A percentile compares a stretch with the other conserved stretches of the same genome.
phyloP scores from a whole-genome alignment of 2,888 invertebrate genomes.

The Platerodrilus igneus region DNA sequence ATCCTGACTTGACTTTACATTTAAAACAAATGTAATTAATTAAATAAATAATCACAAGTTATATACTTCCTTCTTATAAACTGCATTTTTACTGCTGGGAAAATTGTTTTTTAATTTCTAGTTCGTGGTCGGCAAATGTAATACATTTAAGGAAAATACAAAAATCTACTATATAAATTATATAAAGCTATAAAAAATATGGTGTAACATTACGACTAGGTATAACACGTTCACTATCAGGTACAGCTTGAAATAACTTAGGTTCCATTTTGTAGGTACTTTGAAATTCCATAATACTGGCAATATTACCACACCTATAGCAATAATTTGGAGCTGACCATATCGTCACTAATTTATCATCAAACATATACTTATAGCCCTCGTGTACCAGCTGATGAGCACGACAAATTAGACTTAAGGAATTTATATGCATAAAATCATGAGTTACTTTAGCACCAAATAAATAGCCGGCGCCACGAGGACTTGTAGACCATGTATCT shows the following conservation, averaged over 20 bases:
- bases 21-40: too few relatives aligned
- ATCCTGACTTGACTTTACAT: too few relatives aligned
- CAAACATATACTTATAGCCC: constrained; percentile 98
- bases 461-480: constrained; percentile 95
- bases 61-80: too few relatives aligned
- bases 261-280: constrained; percentile 71
- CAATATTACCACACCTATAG: constrained; percentile 97
- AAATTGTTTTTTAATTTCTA: too few relatives aligned
- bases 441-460: constrained; percentile 94
- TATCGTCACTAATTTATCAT: constrained; percentile 93
- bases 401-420: constrained; percentile 88
- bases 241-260: constrained; percentile 93
- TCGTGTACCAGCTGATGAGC: constrained; percentile 99
- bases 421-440: constrained; percentile 90
- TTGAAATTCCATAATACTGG: constrained; percentile 89
- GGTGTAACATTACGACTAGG: constrained; percentile 91
- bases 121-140: too few relatives aligned
- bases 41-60: too few relatives aligned
- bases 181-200: constrained; percentile 84
- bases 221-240: constrained; percentile 88
- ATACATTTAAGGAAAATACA: too few relatives aligned
- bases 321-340: constrained; percentile 99
- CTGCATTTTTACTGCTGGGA: too few relatives aligned
- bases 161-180: too few relatives aligned
- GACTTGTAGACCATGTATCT: constrained; percentile 89